These are phyloP conservation scores for Chymomyza caudatula DNA, from an alignment of 2,888 invertebrate genomes.

Conservation along the genomic window DNA sequence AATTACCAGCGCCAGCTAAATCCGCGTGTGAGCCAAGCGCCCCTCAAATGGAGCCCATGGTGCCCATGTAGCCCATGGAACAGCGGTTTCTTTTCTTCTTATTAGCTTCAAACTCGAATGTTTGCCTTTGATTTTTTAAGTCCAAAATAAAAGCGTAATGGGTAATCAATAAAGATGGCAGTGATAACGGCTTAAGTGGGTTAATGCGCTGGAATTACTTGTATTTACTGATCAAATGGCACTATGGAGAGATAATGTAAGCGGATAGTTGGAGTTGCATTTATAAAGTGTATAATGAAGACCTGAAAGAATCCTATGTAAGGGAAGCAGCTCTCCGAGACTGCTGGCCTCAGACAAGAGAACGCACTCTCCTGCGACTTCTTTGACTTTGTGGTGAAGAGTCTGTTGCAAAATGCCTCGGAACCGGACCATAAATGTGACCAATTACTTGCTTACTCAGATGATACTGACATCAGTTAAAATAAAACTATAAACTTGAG, in stretches of 20 bases:
- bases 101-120: not conserved
- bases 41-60: constrained; percentile 6
- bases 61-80: not conserved
- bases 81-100: not conserved
- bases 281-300: not conserved
- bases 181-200: not conserved
- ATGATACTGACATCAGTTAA: no score
- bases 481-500: no score
- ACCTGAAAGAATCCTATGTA: no score
- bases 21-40: constrained; percentile 60
- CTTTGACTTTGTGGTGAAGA: no score
- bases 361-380: no score
- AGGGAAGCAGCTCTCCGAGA: no score
- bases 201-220: not conserved
- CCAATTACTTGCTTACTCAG: no score
- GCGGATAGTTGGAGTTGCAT: not conserved
- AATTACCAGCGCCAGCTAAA: constrained; percentile 72
- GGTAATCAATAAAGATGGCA: constrained; percentile 62
- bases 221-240: not conserved
- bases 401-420: no score
- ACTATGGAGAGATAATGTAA: not conserved
- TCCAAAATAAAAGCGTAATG: not conserved
- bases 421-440: no score
- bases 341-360: no score
- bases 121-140: not conserved